A percentile compares a stretch with the other conserved stretches of the same genome.
phyloP scores from a whole-genome alignment of 2,113 vertebrate genomes.

The Leuciscus idus region DNA sequence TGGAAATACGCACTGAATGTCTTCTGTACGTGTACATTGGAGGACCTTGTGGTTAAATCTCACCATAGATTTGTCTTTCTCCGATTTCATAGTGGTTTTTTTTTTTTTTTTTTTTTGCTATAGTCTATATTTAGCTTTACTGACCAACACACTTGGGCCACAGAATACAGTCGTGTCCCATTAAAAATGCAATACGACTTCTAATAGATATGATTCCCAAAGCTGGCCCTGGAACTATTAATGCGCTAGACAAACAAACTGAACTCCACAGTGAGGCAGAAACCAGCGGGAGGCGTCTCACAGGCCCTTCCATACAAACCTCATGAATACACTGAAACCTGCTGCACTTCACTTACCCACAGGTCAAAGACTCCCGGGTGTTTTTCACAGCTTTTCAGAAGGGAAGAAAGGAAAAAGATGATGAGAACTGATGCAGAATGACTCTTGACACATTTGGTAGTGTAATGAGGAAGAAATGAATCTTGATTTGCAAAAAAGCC shows the following conservation, averaged over 20 bases:
- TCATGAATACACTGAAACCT: slow-evolving; percentile 25
- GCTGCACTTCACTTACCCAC: background rate
- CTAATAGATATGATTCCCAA: slow-evolving; percentile 15
- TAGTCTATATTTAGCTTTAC: slow-evolving; percentile 10
- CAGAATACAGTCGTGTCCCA: background rate
- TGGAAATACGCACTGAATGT: too few relatives aligned
- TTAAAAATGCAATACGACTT: slow-evolving; percentile 20
- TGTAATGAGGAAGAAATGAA: background rate
- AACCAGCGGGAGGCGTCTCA: slow-evolving; percentile 8
- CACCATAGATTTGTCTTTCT: background rate
- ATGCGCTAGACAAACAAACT: slow-evolving; percentile 2
- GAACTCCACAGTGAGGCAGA: background rate
- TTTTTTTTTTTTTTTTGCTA: background rate
- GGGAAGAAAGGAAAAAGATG: background rate
- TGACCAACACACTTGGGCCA: background rate
- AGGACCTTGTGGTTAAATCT: background rate
- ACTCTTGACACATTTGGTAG: slow-evolving; percentile 7
- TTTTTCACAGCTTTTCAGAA: slow-evolving; percentile 1
- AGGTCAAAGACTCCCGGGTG: slow-evolving; percentile 19
- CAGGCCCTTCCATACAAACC: slow-evolving; percentile 15
- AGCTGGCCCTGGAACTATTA: background rate
- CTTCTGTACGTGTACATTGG: background rate
- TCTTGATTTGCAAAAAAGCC: background rate
- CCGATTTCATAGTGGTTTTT: background rate
- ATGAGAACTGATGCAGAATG: slow-evolving; percentile 21